These are phyloP conservation scores for Calidris pygmaea DNA, from an alignment of 2,113 vertebrate species.

Conservation along the genomic window DNA sequence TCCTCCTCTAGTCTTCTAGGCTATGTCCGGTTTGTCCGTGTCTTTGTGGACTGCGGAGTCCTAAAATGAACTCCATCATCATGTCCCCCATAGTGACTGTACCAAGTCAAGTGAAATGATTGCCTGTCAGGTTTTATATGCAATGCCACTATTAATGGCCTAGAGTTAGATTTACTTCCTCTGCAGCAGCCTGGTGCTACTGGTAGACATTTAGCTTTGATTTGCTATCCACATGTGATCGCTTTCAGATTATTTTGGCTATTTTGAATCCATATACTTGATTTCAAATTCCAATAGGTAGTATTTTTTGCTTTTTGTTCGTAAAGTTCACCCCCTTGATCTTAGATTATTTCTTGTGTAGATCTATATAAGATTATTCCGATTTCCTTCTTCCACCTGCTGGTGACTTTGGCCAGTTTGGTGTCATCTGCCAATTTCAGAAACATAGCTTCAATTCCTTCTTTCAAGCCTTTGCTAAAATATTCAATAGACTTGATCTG, in stretches of 20 bases:
- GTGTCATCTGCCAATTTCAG: neutral
- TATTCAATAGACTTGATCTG: neutral
- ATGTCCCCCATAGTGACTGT: neutral
- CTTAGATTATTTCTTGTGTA: neutral
- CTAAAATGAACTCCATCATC: neutral
- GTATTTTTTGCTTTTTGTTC: neutral
- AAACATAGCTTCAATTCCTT: neutral
- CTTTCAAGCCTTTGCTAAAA: neutral
- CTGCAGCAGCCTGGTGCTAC: neutral
- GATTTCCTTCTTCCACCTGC: neutral
- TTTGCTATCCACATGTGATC: neutral
- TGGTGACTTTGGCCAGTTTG: neutral
- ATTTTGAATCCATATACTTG: neutral
- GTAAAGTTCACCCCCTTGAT: neutral
- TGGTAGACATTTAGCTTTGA: neutral
- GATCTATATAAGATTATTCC: neutral
- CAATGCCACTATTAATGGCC: neutral
- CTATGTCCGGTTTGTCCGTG: rapidly evolving
- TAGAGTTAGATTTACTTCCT: neutral
- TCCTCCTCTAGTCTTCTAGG: neutral
- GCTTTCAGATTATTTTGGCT: neutral
- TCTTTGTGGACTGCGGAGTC: neutral
- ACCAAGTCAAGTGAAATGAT: neutral
- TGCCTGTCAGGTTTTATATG: neutral
- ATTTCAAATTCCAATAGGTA: neutral